Percentiles rank a stretch among this genome's conserved stretches.
Evolutionary conservation across 2,888 invertebrate genomes (phyloP).

Genomic region (Spilosoma lubricipeda): DNA sequence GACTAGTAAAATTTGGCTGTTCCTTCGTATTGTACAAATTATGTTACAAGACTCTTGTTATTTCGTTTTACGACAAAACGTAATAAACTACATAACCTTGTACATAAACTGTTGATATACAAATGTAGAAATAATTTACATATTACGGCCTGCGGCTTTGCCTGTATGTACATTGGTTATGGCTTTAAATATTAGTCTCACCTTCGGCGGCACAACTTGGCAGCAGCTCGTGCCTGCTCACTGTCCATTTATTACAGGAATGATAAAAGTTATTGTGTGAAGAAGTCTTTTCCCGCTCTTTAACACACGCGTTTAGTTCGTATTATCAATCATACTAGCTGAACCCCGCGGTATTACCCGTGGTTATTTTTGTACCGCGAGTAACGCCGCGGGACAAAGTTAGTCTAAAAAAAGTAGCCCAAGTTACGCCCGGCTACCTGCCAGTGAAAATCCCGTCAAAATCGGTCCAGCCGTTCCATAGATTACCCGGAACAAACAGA

Average conservation of each 20-base stretch:
- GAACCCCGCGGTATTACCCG: no score
- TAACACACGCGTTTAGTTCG: background rate
- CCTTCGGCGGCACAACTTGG: no score
- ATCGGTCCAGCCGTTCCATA: no score
- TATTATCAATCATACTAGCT: no score
- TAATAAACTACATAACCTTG: background rate
- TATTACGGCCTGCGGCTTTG: no score
- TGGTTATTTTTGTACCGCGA: no score
- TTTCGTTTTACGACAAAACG: background rate
- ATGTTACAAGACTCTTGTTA: background rate
- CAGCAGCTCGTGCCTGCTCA: background rate
- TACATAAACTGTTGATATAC: background rate
- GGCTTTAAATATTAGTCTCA: no score
- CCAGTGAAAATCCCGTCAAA: no score
- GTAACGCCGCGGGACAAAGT: no score
- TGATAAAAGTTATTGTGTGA: background rate
- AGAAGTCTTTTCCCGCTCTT: background rate
- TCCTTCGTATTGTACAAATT: background rate
- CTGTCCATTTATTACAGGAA: background rate
- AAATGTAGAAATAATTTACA: background rate
- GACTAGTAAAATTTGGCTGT: constrained; percentile 12
- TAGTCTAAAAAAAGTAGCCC: no score
- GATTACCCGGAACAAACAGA: no score
- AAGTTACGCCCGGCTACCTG: no score
- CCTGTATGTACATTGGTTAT: background rate